Evolutionary conservation across 2,888 invertebrate species (phyloP).

Genomic region (Hoplodrina ambigua): DNA sequence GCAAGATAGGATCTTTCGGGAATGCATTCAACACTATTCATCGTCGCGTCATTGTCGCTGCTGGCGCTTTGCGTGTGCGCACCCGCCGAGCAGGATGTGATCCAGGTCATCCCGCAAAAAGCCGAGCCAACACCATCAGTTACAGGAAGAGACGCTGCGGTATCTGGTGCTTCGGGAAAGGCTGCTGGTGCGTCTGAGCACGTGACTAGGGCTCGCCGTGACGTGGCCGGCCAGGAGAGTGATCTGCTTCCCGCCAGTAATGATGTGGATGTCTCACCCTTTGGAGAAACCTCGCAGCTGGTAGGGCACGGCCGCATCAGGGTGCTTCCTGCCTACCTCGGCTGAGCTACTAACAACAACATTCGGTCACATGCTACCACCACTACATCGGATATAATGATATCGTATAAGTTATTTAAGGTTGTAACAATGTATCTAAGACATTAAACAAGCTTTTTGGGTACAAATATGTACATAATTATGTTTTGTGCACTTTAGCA

Average conservation of each 20-base stretch:
- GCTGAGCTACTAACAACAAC: slow-evolving; percentile 66
- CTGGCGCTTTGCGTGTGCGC: slow-evolving; percentile 83
- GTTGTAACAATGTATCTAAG: slow-evolving; percentile 39
- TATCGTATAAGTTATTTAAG: slow-evolving; percentile 40
- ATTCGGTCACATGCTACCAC: slow-evolving; percentile 9
- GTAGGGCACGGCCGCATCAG: slow-evolving; percentile 82
- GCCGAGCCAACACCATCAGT: slow-evolving; percentile 84
- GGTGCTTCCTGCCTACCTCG: slow-evolving; percentile 85
- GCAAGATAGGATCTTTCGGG: slow-evolving; percentile 85
- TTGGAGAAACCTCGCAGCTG: slow-evolving; percentile 78
- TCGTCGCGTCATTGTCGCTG: slow-evolving; percentile 86
- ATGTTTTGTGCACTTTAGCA: slow-evolving; percentile 45
- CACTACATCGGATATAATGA: slow-evolving; percentile 19
- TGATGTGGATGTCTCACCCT: slow-evolving; percentile 80
- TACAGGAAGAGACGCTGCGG: slow-evolving; percentile 83
- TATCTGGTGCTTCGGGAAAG: slow-evolving; percentile 85
- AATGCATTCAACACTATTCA: slow-evolving; percentile 86
- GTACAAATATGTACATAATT: slow-evolving; percentile 44
- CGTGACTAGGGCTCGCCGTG: slow-evolving; percentile 75
- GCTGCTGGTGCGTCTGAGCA: slow-evolving; percentile 80
- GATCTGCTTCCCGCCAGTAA: slow-evolving; percentile 81
- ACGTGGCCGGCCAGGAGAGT: slow-evolving; percentile 80
- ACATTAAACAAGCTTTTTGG: slow-evolving; percentile 39
- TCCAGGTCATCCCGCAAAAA: slow-evolving; percentile 85
- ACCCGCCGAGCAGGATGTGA: slow-evolving; percentile 80